Conservation (phyloP, 2,797 vertebrate species). For the Artibeus jamaicensis region DNA sequence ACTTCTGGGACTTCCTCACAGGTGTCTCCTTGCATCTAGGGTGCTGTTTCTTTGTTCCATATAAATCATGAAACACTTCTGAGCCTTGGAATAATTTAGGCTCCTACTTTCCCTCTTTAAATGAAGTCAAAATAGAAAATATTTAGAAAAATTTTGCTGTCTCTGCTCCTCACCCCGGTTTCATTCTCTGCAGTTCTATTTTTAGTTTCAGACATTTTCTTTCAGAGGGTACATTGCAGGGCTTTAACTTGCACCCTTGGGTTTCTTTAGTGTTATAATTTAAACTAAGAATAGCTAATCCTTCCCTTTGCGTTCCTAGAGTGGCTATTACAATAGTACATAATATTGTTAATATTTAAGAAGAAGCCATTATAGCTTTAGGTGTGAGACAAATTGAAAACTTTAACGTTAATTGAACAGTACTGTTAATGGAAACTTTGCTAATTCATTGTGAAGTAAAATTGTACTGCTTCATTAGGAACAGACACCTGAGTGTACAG, state of each 20-base stretch:
- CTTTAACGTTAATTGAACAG: conserved; percentile 34
- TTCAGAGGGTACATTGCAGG: neutral
- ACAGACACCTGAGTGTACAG: neutral
- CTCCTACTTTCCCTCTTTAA: neutral
- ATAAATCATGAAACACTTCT: neutral
- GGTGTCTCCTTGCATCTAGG: neutral
- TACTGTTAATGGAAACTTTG: conserved; percentile 20
- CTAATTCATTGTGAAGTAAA: neutral
- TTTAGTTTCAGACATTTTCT: neutral
- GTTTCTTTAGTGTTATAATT: conserved; percentile 30
- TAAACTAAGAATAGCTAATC: conserved; percentile 12
- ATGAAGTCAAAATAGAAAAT: neutral
- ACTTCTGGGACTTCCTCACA: neutral
- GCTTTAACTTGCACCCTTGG: neutral
- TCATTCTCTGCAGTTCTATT: neutral
- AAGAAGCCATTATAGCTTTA: neutral
- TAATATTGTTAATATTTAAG: conserved; percentile 54
- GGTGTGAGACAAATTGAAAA: conserved; percentile 33
- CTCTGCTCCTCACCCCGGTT: neutral
- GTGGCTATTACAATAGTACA: neutral
- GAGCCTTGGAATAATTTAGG: neutral
- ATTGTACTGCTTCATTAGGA: neutral
- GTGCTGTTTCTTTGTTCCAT: neutral
- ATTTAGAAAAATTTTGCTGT: neutral
- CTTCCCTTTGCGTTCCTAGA: neutral